These are phyloP conservation scores for Horisme vitalbata DNA, from an alignment of 2,888 invertebrate species.

Conservation along the genomic window DNA sequence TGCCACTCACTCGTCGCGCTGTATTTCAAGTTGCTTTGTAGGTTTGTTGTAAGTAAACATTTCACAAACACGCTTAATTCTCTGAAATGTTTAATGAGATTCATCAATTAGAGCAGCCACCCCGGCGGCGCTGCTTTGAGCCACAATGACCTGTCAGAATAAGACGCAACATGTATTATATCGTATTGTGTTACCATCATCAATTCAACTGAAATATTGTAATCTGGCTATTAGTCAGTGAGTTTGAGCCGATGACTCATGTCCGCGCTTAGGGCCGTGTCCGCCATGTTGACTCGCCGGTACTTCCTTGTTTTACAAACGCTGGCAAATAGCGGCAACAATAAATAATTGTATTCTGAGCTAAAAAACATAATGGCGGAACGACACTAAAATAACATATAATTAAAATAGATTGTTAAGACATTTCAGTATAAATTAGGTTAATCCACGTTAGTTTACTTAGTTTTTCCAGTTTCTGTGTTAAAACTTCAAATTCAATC, in stretches of 20 bases:
- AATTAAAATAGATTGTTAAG: no score
- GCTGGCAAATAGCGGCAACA: no score
- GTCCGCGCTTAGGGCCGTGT: constrained; percentile 28
- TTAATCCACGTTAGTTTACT: no score
- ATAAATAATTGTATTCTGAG: no score
- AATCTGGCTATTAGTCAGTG: constrained; percentile 68
- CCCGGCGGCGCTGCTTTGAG: constrained; percentile 42
- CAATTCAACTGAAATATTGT: constrained; percentile 57
- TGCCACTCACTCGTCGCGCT: neutral
- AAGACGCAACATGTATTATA: constrained; percentile 65
- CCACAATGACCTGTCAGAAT: constrained; percentile 67
- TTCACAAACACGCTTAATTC: constrained; percentile 5
- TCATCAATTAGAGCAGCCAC: constrained; percentile 25
- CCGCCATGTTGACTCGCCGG: neutral
- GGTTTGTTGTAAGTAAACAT: neutral
- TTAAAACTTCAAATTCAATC: no score
- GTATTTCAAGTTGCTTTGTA: neutral
- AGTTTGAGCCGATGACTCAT: constrained; percentile 50
- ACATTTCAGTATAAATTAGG: no score
- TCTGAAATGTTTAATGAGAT: constrained; percentile 18
- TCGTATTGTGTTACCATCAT: constrained; percentile 60
- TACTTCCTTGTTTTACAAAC: neutral
- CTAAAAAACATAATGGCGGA: no score
- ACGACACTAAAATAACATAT: no score
- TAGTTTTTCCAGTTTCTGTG: no score